Evolutionary conservation across 2,113 vertebrate species (phyloP).

Genomic region (Vanacampus margaritifer): DNA sequence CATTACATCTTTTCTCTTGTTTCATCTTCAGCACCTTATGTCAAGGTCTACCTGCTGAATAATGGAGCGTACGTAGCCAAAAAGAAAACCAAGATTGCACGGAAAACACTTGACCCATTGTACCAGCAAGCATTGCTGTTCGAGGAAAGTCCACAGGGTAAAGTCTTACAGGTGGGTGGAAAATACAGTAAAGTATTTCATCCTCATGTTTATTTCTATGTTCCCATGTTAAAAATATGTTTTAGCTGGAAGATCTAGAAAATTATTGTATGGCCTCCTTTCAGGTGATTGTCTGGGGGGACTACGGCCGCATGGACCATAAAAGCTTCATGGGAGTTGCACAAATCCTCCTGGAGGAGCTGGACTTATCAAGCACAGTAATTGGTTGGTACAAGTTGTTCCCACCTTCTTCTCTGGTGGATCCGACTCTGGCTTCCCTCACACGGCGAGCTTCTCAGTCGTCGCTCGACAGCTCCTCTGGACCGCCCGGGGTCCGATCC

Average conservation of each 20-base stretch:
- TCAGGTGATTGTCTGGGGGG: conserved; percentile 98
- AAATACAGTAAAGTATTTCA: conserved; percentile 3
- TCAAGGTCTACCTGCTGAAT: conserved; percentile 96
- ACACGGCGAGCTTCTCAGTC: conserved; percentile 95
- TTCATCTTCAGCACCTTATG: conserved; percentile 84
- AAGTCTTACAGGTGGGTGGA: conserved; percentile 92
- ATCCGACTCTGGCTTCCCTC: conserved; percentile 91
- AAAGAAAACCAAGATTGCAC: conserved; percentile 98
- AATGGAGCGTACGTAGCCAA: conserved; percentile 96
- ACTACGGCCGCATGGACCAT: conserved; percentile 98
- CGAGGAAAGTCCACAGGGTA: conserved; percentile 94
- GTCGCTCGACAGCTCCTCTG: conserved; percentile 93
- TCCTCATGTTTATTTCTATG: conserved; percentile 1
- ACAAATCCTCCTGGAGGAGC: conserved; percentile 95
- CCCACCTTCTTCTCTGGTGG: conserved; percentile 94
- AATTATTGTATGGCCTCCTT: conserved; percentile 35
- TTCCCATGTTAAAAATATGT: not conserved
- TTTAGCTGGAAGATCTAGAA: not conserved
- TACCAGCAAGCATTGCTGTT: conserved; percentile 96
- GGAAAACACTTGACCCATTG: conserved; percentile 95
- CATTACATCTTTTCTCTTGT: conserved; percentile 22
- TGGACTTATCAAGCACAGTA: conserved; percentile 95
- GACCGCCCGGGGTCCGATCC: conserved; percentile 87
- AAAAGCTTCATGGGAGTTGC: conserved; percentile 99
- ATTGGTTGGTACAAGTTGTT: conserved; percentile 99